phyloP scores from a whole-genome alignment of 2,797 vertebrate genomes.

The Falco naumanni region DNA sequence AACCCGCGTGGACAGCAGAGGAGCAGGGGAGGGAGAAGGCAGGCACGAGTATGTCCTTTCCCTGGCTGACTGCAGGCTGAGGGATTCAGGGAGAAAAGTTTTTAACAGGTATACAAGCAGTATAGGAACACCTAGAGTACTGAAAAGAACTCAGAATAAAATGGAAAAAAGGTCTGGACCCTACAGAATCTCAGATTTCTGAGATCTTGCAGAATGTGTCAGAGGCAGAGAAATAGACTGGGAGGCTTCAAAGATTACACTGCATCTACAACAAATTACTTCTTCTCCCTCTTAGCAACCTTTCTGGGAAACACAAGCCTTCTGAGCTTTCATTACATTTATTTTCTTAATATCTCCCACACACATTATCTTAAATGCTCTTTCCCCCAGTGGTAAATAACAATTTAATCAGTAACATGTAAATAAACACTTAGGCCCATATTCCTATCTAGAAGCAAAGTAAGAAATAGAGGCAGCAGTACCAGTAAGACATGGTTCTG shows the following conservation, averaged over 20 bases:
- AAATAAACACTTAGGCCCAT: background rate
- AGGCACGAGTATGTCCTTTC: accelerated
- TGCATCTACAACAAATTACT: background rate
- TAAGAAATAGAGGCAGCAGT: background rate
- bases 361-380: background rate
- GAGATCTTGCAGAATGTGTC: background rate
- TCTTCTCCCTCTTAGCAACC: background rate
- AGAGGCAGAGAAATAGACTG: background rate
- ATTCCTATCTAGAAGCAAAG: background rate
- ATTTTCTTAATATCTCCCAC: background rate
- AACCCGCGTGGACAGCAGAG: background rate
- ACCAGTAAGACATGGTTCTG: background rate
- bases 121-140: background rate
- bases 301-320: background rate
- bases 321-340: background rate
- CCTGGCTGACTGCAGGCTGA: background rate
- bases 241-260: background rate
- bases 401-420: background rate
- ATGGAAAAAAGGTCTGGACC: background rate
- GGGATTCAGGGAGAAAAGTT: background rate
- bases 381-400: background rate
- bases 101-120: background rate
- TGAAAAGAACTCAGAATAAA: background rate
- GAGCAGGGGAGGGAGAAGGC: background rate
- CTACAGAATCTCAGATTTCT: background rate